Evolutionary conservation across 2,797 vertebrate species (phyloP).

Genomic region (Avahi laniger): DNA sequence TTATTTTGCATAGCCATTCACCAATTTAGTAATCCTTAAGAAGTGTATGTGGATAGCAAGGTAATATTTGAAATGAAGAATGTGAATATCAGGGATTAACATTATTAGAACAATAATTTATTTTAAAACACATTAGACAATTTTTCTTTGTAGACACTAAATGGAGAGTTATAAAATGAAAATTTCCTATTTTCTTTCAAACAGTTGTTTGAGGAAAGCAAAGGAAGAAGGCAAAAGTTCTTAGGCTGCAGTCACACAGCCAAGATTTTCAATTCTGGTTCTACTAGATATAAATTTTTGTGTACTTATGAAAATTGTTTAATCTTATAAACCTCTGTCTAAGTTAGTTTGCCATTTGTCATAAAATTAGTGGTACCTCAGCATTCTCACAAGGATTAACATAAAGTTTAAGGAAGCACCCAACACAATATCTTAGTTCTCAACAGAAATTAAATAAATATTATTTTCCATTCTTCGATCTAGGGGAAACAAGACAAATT

Average conservation of each 20-base stretch:
- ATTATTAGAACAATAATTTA: not conserved
- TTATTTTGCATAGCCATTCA: not conserved
- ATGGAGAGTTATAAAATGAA: not conserved
- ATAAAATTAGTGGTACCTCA: not conserved
- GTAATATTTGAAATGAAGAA: not conserved
- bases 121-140: not conserved
- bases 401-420: not conserved
- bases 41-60: not conserved
- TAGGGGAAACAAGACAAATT: constrained; percentile 27
- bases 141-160: not conserved
- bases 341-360: not conserved
- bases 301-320: not conserved
- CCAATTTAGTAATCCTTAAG: not conserved
- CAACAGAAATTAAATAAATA: not conserved
- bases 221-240: not conserved
- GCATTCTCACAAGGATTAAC: not conserved
- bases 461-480: not conserved
- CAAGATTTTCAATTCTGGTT: not conserved
- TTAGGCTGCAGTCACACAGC: not conserved
- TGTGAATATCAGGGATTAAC: not conserved
- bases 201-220: not conserved
- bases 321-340: not conserved
- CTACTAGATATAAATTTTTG: not conserved
- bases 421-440: not conserved
- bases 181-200: not conserved